phyloP scores from a whole-genome alignment of 2,113 vertebrate genomes.

The Myotis brandtii region DNA sequence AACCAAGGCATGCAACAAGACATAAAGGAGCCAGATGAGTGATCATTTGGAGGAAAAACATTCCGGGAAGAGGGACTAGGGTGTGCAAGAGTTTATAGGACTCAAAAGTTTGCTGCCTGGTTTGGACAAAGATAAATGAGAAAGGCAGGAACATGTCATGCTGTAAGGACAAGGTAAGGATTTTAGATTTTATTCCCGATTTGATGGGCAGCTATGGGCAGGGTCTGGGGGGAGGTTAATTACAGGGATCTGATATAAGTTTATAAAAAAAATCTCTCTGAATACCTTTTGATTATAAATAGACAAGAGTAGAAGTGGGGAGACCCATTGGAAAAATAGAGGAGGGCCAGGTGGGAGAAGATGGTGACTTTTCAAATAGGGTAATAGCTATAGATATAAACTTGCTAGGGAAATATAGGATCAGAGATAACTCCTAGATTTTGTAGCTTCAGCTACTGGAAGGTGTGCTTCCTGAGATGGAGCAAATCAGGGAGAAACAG shows the following conservation, averaged over 20 bases:
- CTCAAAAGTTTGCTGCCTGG: background rate
- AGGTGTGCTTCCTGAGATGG: background rate
- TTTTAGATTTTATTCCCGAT: background rate
- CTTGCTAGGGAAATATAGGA: background rate
- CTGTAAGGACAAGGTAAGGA: slow-evolving; percentile 33
- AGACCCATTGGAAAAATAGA: background rate
- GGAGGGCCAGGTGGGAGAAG: background rate
- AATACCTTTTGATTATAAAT: background rate
- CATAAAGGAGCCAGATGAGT: background rate
- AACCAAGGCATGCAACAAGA: background rate
- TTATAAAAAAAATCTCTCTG: background rate
- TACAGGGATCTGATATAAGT: background rate
- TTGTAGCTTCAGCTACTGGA: background rate
- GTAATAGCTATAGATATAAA: background rate
- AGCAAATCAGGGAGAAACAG: background rate
- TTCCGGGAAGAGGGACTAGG: background rate
- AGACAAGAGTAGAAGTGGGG: background rate
- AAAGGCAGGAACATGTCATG: background rate
- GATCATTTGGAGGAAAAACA: background rate
- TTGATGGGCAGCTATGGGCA: background rate
- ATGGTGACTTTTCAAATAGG: background rate
- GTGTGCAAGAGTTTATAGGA: background rate
- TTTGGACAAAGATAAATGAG: background rate
- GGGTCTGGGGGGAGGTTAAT: background rate
- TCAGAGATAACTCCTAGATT: background rate